phyloP scores from a whole-genome alignment of 2,888 invertebrate species.

The Tortricodes alternella region DNA sequence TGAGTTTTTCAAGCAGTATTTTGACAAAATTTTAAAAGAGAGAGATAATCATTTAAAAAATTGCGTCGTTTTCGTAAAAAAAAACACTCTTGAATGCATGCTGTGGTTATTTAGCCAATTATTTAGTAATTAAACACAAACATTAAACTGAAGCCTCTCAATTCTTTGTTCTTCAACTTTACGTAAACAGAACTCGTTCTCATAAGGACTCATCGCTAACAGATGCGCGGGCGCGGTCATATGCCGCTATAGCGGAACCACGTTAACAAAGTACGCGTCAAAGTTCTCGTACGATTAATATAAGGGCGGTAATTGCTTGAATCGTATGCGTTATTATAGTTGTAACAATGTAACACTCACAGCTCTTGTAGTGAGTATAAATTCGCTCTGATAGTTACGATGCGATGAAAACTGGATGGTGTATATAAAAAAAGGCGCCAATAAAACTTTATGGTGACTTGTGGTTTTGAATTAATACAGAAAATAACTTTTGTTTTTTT shows the following conservation, averaged over 20 bases:
- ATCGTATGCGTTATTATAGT: too few species aligned
- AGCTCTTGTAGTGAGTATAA: conserved; percentile 12
- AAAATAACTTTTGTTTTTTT: neutral
- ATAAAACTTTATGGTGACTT: conserved; percentile 17
- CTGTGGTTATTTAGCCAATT: too few species aligned
- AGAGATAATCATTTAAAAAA: too few species aligned
- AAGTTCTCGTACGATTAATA: neutral
- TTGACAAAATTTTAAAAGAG: too few species aligned
- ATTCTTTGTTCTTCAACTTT: conserved; percentile 25
- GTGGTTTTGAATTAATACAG: conserved; percentile 3
- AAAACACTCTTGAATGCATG: too few species aligned
- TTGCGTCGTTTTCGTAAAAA: too few species aligned
- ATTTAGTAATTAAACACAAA: too few species aligned
- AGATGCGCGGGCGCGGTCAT: conserved; percentile 27
- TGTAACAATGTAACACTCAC: too few species aligned
- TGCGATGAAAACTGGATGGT: conserved; percentile 24
- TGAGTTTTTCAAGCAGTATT: too few species aligned
- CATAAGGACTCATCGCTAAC: conserved; percentile 44
- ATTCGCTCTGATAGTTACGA: conserved; percentile 25
- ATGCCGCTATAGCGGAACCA: neutral
- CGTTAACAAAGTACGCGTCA: neutral
- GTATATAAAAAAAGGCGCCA: conserved; percentile 20
- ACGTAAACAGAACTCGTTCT: conserved; percentile 46
- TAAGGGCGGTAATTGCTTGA: too few species aligned
- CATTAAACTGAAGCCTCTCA: neutral